A percentile compares a stretch with the other conserved stretches of the same genome.
These are phyloP conservation scores for Ascaphus truei DNA, from an alignment of 2,113 vertebrate species.

Conservation along the genomic window DNA sequence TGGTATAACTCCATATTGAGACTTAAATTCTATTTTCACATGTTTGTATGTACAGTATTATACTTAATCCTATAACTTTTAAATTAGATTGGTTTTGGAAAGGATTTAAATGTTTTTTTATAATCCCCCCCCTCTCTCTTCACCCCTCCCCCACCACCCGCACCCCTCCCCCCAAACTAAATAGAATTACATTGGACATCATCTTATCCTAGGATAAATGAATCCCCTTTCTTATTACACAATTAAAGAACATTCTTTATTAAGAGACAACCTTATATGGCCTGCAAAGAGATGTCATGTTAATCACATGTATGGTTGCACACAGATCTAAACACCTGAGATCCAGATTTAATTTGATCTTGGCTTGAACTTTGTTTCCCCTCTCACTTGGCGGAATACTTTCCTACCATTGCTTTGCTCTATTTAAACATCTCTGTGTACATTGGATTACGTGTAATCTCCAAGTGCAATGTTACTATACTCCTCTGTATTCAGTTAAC, in stretches of 20 bases:
- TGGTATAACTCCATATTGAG: no score
- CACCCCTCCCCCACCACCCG: no score
- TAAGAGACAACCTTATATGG: background rate
- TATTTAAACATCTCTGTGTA: slow-evolving; percentile 19
- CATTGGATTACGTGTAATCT: slow-evolving; percentile 12
- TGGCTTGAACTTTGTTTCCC: background rate
- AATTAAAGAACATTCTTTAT: no score
- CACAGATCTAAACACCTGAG: slow-evolving; percentile 17
- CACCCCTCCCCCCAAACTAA: no score
- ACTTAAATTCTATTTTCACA: no score
- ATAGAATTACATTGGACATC: no score
- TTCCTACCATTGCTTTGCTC: slow-evolving; percentile 1
- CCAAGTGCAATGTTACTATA: slow-evolving; percentile 14
- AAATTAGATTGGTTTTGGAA: no score
- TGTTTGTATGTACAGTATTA: no score
- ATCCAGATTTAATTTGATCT: background rate
- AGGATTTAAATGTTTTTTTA: no score
- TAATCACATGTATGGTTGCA: slow-evolving; percentile 32
- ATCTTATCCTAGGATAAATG: background rate
- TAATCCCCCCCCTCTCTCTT: no score
- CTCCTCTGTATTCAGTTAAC: slow-evolving; percentile 15
- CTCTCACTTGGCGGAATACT: background rate
- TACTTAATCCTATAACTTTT: no score
- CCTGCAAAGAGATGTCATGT: slow-evolving; percentile 8
- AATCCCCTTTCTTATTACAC: background rate